Evolutionary conservation across 2,113 vertebrate species (phyloP), one percentile per base, ranked within the genome.

Genomic region (Dasyurus viverrinus): DNA sequence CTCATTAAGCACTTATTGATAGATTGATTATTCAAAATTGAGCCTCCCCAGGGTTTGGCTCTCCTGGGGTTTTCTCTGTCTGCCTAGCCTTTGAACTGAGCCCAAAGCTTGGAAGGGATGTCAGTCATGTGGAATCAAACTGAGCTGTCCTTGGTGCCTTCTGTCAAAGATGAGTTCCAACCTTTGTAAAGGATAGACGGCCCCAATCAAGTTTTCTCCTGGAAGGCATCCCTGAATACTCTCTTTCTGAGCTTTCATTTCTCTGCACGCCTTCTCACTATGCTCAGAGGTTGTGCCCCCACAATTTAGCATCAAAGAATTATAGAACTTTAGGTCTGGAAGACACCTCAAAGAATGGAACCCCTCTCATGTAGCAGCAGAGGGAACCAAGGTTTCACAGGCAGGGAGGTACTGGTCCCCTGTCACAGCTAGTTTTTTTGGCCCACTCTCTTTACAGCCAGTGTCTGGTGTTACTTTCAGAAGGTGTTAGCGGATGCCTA

Each of bases 391-490:
- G n/a, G 68, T 19, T 84, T 16, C n/a, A 22, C 23, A 84, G 68
- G 8, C n/a, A 22, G 68, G 16, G 30, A 68, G 3, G 7, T 42
- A 23, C 68, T 84, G 68, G 68, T 22, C n/a, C 68, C 42, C 68
- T n/a, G 68, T 6, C 93, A 92, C 14, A 95, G 92, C 42, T 26
- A 9, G 19, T n/a, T 93, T 89, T 27, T 53, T 48, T 53, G 3
- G 68, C 68, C 54, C 53, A 48, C 60, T 98, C 54, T 53, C 53
- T 92, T 93, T 76, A 47, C 2, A 24, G 4, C 3, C 54, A 23
- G n/a, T 54, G 90, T 89, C 90, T 19, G 8, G 6, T 84, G 24
- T 50, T 92, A 84, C 89, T 91, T 27, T 26, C 53, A 90, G 90
- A 94, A 96, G 54, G 89, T 48, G 5, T 89, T 53, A 2, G 2